phyloP scores from a whole-genome alignment of 1,140 invertebrate species.

The Drosophila sechellia region DNA sequence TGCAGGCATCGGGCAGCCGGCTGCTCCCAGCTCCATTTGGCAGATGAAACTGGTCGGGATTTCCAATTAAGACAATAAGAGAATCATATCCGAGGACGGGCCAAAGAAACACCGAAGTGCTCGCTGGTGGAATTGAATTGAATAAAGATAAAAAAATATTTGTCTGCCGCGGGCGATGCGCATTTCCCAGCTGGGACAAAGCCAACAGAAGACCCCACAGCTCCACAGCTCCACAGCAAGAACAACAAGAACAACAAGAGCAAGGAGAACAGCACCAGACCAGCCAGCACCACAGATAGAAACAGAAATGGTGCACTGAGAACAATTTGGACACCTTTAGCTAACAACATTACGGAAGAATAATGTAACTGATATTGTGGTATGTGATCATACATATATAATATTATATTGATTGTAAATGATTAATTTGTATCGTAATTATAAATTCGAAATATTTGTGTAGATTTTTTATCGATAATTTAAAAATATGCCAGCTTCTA shows the following conservation, averaged over 20 bases:
- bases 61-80: slow-evolving; percentile 48
- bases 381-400: too few species aligned
- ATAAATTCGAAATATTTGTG: too few species aligned
- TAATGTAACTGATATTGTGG: too few species aligned
- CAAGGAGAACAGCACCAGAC: slow-evolving; percentile 3
- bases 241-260: slow-evolving; percentile 16
- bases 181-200: slow-evolving; percentile 74
- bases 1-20: background rate
- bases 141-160: slow-evolving; percentile 64
- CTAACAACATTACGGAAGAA: too few species aligned
- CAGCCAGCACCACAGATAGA: slow-evolving; percentile 15
- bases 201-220: slow-evolving; percentile 47
- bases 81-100: slow-evolving; percentile 31
- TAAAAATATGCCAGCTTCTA: too few species aligned
- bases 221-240: slow-evolving; percentile 14
- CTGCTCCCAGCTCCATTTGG: slow-evolving; percentile 27
- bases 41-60: slow-evolving; percentile 36
- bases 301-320: slow-evolving; percentile 16
- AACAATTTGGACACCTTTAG: too few species aligned
- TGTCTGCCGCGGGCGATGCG: slow-evolving; percentile 67
- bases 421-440: too few species aligned
- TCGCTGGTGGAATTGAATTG: slow-evolving; percentile 53
- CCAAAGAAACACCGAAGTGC: slow-evolving; percentile 35
- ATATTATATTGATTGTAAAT: too few species aligned
- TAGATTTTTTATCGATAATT: too few species aligned